These are phyloP conservation scores for Phainopepla nitens DNA, from an alignment of 2,113 vertebrate genomes.

Conservation along the genomic window DNA sequence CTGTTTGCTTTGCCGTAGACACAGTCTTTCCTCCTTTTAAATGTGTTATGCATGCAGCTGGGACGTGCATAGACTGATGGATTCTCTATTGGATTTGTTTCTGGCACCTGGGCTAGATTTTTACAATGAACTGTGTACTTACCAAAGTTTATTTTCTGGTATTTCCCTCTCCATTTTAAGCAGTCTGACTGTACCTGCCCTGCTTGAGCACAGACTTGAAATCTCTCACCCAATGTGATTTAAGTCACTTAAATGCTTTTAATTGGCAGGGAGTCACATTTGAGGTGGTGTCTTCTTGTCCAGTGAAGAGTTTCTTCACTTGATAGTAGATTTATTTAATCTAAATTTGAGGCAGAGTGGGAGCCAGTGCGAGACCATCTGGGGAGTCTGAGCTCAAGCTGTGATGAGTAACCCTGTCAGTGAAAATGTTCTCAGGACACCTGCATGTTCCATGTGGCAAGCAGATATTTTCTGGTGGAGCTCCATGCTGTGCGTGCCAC, in stretches of 20 bases:
- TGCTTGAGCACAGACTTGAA: not conserved
- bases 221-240: not conserved
- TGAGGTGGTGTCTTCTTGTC: not conserved
- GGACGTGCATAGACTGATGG: not conserved
- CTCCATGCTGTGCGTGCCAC: not conserved
- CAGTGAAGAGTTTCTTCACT: not conserved
- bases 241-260: not conserved
- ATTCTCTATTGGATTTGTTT: conserved; percentile 20
- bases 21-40: not conserved
- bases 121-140: not conserved
- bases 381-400: not conserved
- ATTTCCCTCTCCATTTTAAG: not conserved
- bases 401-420: not conserved
- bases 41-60: not conserved
- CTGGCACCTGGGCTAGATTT: not conserved
- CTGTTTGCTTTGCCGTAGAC: not conserved
- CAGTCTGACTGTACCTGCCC: not conserved
- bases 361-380: not conserved
- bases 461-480: not conserved
- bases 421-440: not conserved
- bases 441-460: not conserved
- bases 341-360: not conserved
- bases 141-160: not conserved
- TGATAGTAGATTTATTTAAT: not conserved
- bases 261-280: not conserved